Evolutionary conservation across 1,140 invertebrate species (phyloP), one percentile per base, ranked within the genome.

Genomic region (Babylonia areolata): DNA sequence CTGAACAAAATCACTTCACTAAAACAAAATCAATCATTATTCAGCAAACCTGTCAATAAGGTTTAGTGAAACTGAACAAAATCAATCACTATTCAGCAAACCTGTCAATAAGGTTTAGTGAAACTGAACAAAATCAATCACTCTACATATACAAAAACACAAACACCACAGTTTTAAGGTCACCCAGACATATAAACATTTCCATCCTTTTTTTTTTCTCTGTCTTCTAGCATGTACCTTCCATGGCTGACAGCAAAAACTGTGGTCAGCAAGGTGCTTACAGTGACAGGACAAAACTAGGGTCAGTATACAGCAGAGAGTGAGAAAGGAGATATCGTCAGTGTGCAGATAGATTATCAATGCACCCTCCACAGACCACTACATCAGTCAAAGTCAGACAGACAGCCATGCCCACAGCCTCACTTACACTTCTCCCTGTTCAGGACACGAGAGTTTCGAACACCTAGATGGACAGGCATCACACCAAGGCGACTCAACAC

Each of bases 351-450:
- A 35, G 71, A 35, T 40, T 23, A 77, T 40, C 33, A 40, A 77
- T 23, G 75, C 75, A 77, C 58, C 23, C 23, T 64, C 28, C 58
- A 64, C 58, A 64, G 58, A n/a, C 17, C 6, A 64, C 17, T 28
- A 64, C 23, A 23, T n/a, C 58, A 64, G 28, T 5, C 23, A 20
- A 23, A 28, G 58, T 64, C 58, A 64, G 58, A 23, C 15, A 23
- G 28, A 64, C 58, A 37, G 28, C 46, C n/a, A 80, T 80, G 46
- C 46, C 12, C 12, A 80, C 40, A 54, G n/a, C 12, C 82, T 64
- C 58, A 84, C 82, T 84, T 84, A 84, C 82, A 73, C 40, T 84
- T 84, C n/a, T 84, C 82, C 39, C 82, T 71, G 82, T 73, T 84
- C 54, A 84, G 64, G 64, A 69, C 81, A 20, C 82, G 82, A 20